Evolutionary conservation across 2,888 invertebrate species (phyloP).

Genomic region (Andrena fulva): DNA sequence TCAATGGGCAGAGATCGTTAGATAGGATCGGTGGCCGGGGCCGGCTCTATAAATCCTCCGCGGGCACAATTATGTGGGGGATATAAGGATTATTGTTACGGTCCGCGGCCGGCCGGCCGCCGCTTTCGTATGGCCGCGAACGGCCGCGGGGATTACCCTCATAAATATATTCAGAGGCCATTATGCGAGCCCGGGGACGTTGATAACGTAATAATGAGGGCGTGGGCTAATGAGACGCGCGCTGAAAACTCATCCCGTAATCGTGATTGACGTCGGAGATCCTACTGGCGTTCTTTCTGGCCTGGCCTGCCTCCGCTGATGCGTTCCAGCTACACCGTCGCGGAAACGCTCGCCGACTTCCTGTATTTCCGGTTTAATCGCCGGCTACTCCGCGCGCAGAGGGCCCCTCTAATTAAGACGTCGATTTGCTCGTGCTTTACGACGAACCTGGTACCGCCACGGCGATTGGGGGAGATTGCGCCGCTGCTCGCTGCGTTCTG

Average conservation of each 20-base stretch:
- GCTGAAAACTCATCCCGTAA: slow-evolving; percentile 73
- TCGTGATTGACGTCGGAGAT: slow-evolving; percentile 73
- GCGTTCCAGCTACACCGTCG: neutral
- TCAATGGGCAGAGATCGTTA: slow-evolving; percentile 83
- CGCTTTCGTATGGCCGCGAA: slow-evolving; percentile 67
- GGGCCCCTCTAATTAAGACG: slow-evolving; percentile 35
- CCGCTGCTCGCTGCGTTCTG: neutral
- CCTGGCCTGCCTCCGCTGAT: neutral
- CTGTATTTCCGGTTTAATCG: slow-evolving; percentile 34
- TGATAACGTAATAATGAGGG: slow-evolving; percentile 83
- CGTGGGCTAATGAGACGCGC: slow-evolving; percentile 79
- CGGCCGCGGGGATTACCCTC: slow-evolving; percentile 75
- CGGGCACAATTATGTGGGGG: slow-evolving; percentile 83
- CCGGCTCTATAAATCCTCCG: slow-evolving; percentile 83
- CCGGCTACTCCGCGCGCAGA: slow-evolving; percentile 2
- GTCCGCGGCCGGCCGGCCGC: slow-evolving; percentile 47
- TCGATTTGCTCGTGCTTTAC: slow-evolving; percentile 27
- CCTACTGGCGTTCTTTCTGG: slow-evolving; percentile 18
- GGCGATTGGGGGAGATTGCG: slow-evolving; percentile 12
- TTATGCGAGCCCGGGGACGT: slow-evolving; percentile 77
- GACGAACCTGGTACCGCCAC: slow-evolving; percentile 1
- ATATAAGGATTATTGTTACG: slow-evolving; percentile 83
- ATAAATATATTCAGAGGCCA: slow-evolving; percentile 78
- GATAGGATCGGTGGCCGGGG: slow-evolving; percentile 77
- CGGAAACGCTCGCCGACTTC: slow-evolving; percentile 27